Percentiles rank a stretch among this genome's conserved stretches.
These are phyloP conservation scores for Plagiodera versicolora DNA, from an alignment of 2,888 invertebrate species.

Conservation along the genomic window DNA sequence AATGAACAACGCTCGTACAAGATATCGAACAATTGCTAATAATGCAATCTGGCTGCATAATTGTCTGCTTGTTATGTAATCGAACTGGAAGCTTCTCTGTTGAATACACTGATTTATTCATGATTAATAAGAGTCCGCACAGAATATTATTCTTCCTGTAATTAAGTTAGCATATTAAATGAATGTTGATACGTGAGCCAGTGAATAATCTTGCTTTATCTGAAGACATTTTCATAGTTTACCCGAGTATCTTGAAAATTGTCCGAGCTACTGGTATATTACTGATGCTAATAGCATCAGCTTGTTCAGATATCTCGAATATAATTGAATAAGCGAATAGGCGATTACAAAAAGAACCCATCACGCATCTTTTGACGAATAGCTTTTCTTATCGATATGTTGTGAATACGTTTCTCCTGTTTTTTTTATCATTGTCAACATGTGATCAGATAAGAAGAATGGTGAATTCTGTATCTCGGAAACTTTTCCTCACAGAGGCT, in stretches of 20 bases:
- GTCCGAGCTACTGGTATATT: background rate
- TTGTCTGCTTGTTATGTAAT: slow-evolving; percentile 47
- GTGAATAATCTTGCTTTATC: background rate
- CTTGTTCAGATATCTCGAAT: too few species aligned
- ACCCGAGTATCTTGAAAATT: background rate
- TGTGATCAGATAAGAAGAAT: too few species aligned
- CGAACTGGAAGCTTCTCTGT: slow-evolving; percentile 37
- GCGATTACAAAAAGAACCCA: too few species aligned
- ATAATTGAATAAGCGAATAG: too few species aligned
- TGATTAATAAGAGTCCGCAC: slow-evolving; percentile 23
- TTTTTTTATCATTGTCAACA: too few species aligned
- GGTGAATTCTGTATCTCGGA: too few species aligned
- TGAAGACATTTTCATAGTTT: background rate
- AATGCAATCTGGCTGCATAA: slow-evolving; percentile 40
- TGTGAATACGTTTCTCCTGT: too few species aligned
- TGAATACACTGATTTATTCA: slow-evolving; percentile 24
- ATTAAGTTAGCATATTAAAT: slow-evolving; percentile 9
- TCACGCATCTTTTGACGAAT: too few species aligned
- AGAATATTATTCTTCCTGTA: slow-evolving; percentile 13
- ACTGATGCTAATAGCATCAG: background rate
- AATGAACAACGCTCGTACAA: slow-evolving; percentile 39
- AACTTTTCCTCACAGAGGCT: too few species aligned
- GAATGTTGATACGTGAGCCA: background rate
- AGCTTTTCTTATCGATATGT: too few species aligned
- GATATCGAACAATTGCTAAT: slow-evolving; percentile 43